Percentiles rank a stretch among this genome's conserved stretches.
These are phyloP conservation scores for Acyrthosiphon pisum DNA, from an alignment of 1,140 invertebrate species.

Conservation along the genomic window DNA sequence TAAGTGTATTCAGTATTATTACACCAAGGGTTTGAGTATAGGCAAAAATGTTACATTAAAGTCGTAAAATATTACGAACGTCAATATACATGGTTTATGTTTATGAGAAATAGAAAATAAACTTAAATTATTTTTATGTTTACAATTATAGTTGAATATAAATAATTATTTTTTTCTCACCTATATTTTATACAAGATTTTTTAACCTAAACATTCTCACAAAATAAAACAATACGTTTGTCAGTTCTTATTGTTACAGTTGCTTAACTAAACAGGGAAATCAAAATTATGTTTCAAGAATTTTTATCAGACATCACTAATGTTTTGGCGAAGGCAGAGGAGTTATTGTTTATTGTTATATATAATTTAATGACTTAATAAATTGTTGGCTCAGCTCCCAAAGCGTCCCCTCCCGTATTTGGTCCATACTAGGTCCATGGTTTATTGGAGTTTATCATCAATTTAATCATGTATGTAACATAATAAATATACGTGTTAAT, in stretches of 20 bases:
- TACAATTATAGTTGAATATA: not conserved
- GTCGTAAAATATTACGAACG: not conserved
- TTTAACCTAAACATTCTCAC: not conserved
- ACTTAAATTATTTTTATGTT: constrained; percentile 18
- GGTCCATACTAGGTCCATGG: not conserved
- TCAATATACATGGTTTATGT: not conserved
- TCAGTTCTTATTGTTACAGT: not conserved
- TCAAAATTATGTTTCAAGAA: constrained; percentile 21
- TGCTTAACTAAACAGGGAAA: constrained; percentile 14
- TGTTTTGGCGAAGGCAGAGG: not conserved
- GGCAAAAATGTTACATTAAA: not conserved
- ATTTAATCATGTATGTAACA: not conserved
- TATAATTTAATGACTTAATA: too few species aligned
- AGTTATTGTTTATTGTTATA: constrained; percentile 12
- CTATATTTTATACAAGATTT: constrained; percentile 14
- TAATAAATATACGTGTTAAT: not conserved
- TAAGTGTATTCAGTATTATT: not conserved
- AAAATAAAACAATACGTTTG: not conserved
- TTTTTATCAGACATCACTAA: constrained; percentile 14
- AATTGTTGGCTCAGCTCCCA: not conserved
- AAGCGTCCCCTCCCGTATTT: not conserved
- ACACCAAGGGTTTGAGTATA: not conserved
- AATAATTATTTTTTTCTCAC: not conserved
- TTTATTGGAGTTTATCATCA: not conserved
- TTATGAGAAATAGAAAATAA: not conserved